phyloP scores from a whole-genome alignment of 2,797 vertebrate genomes.

The Varecia variegata region DNA sequence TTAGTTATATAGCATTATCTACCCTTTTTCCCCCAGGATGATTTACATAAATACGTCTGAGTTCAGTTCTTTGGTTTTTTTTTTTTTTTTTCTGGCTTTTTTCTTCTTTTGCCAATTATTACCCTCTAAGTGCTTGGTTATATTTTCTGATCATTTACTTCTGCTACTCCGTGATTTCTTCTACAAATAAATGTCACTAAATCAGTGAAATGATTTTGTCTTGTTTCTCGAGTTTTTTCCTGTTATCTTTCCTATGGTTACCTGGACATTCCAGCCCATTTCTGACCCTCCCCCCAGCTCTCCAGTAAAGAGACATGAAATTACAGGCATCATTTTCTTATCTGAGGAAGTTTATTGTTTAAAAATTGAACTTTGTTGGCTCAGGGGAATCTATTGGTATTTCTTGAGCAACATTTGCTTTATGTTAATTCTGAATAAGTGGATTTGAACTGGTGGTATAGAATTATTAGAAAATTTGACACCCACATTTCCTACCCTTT shows the following conservation, averaged over 20 bases:
- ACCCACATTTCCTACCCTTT: background rate
- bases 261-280: background rate
- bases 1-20: background rate
- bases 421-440: background rate
- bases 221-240: background rate
- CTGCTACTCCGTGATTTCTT: background rate
- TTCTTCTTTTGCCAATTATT: background rate
- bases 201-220: background rate
- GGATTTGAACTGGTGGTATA: background rate
- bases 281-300: background rate
- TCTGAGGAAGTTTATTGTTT: background rate
- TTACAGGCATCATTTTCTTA: background rate
- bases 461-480: background rate
- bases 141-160: background rate
- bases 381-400: background rate
- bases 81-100: background rate
- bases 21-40: background rate
- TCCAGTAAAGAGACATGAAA: background rate
- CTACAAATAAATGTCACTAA: background rate
- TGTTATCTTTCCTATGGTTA: fast-evolving
- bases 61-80: background rate
- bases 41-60: background rate
- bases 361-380: constrained; percentile 7
- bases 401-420: constrained; percentile 13
- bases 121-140: background rate